phyloP scores from a whole-genome alignment of 2,797 vertebrate genomes.

The Naso thynnoides region DNA sequence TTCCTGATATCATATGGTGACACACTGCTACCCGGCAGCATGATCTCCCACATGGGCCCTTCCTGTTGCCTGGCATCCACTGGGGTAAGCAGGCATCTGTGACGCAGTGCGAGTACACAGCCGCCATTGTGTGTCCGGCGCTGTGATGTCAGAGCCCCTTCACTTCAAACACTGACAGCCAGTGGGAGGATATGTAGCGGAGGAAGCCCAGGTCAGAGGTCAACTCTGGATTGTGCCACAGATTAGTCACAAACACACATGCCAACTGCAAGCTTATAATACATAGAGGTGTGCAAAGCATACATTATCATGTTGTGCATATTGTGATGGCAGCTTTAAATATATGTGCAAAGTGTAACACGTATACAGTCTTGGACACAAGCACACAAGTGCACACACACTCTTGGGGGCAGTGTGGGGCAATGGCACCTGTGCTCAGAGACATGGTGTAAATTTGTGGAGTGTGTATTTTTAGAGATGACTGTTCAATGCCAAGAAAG shows the following conservation, averaged over 20 bases:
- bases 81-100: conserved; percentile 69
- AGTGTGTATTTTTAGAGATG: conserved; percentile 76
- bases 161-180: conserved; percentile 81
- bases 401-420: conserved; percentile 53
- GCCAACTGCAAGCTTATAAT: conserved; percentile 31
- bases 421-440: conserved; percentile 62
- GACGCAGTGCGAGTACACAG: conserved; percentile 76
- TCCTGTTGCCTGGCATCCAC: conserved; percentile 80
- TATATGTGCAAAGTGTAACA: conserved; percentile 6
- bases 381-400: conserved; percentile 20
- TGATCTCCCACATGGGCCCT: conserved; percentile 72
- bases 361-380: conserved; percentile 8
- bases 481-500: conserved; percentile 56
- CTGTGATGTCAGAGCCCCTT: conserved; percentile 79
- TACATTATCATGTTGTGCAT: conserved; percentile 10
- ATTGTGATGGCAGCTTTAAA: conserved; percentile 22
- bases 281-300: conserved; percentile 21
- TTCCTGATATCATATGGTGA: conserved; percentile 75
- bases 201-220: conserved; percentile 73
- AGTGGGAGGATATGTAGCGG: conserved; percentile 73
- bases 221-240: conserved; percentile 65
- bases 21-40: conserved; percentile 72
- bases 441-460: conserved; percentile 74
- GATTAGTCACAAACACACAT: conserved; percentile 67
- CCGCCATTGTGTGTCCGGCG: conserved; percentile 75